These are phyloP conservation scores for Lysiphlebus fabarum DNA, from an alignment of 1,140 invertebrate genomes.

Conservation along the genomic window DNA sequence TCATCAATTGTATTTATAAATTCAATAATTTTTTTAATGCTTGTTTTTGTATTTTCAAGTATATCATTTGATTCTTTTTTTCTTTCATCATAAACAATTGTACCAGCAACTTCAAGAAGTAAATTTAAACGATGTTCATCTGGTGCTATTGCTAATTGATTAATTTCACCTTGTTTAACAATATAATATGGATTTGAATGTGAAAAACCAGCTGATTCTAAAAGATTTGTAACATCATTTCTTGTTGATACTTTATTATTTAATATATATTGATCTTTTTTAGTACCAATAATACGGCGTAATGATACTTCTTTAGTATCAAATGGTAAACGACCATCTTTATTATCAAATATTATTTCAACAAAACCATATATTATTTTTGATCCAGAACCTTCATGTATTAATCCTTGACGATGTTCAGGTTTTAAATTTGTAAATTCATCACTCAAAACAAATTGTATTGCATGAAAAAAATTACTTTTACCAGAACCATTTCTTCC, in stretches of 20 bases:
- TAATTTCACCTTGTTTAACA: slow-evolving; percentile 99
- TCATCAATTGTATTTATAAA: slow-evolving; percentile 97
- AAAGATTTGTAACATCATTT: slow-evolving; percentile 94
- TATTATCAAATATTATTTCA: slow-evolving; percentile 99
- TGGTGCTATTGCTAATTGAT: slow-evolving; percentile 99
- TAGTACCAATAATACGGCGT: slow-evolving; percentile 93
- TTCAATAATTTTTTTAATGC: slow-evolving; percentile 96
- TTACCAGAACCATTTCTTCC: slow-evolving; percentile 97
- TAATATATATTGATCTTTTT: slow-evolving; percentile 99
- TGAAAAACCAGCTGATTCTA: slow-evolving; percentile 98
- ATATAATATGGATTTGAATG: slow-evolving; percentile 99
- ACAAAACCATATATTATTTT: slow-evolving; percentile 95
- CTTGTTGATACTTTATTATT: slow-evolving; percentile 98
- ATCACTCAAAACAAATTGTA: slow-evolving; percentile 99
- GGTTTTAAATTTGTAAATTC: slow-evolving; percentile 96
- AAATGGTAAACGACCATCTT: slow-evolving; percentile 94
- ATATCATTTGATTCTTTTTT: slow-evolving; percentile 94
- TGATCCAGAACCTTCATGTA: slow-evolving; percentile 97
- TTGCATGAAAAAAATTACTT: slow-evolving; percentile 99
- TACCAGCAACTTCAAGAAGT: slow-evolving; percentile 92
- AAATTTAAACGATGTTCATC: slow-evolving; percentile 95
- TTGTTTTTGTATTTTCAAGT: slow-evolving; percentile 96
- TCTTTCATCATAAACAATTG: slow-evolving; percentile 95
- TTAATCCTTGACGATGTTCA: slow-evolving; percentile 89
- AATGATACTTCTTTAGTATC: slow-evolving; percentile 97